These are phyloP conservation scores for Eudorcas thomsonii DNA, from an alignment of 2,113 vertebrate species.

Conservation along the genomic window DNA sequence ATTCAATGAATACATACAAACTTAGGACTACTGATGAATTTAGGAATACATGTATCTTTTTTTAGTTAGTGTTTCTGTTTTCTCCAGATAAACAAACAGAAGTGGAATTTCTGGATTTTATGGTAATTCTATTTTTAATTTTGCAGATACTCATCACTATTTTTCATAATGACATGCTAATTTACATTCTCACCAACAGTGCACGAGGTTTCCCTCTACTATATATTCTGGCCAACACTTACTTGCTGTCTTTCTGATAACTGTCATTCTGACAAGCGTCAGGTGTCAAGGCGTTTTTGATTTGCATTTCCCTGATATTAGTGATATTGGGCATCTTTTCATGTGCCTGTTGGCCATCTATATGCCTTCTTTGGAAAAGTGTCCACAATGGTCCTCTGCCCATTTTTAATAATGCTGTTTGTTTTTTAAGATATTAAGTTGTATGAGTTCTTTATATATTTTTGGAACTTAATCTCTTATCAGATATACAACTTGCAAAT, in stretches of 20 bases:
- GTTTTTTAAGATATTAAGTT: not conserved
- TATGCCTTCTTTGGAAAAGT: not conserved
- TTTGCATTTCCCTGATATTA: not conserved
- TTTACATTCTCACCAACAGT: not conserved
- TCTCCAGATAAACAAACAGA: not conserved
- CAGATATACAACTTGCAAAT: not conserved
- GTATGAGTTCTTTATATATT: not conserved
- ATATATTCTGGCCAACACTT: not conserved
- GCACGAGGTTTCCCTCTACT: not conserved
- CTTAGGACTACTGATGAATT: not conserved
- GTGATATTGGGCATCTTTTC: not conserved
- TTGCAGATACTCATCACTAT: not conserved
- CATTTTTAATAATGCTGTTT: not conserved
- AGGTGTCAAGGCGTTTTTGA: not conserved
- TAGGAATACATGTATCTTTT: not conserved
- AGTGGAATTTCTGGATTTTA: not conserved
- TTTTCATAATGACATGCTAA: not conserved
- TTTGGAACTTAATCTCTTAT: not conserved
- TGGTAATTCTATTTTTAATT: not conserved
- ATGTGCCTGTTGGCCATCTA: not conserved
- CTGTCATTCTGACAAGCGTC: not conserved
- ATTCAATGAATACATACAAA: not conserved
- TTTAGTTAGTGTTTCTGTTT: not conserved
- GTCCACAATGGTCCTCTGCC: not conserved
- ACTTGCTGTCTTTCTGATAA: not conserved